A percentile compares a stretch with the other conserved stretches of the same genome.
phyloP scores from a whole-genome alignment of 2,113 vertebrate genomes.

The Crotophaga sulcirostris region DNA sequence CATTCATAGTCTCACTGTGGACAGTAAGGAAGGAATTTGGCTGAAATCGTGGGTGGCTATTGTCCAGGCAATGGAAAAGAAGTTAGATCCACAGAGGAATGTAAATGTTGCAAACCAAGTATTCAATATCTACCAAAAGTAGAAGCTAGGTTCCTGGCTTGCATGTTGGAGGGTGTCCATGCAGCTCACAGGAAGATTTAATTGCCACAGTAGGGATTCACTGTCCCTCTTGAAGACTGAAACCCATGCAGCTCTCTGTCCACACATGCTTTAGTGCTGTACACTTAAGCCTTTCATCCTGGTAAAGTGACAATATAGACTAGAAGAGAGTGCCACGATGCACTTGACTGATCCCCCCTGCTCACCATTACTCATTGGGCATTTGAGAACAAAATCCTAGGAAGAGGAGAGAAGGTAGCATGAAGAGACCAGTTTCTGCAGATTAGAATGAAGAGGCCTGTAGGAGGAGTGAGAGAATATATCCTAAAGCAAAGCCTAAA shows the following conservation, averaged over 20 bases:
- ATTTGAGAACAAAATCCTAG: not conserved
- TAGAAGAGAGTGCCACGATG: not conserved
- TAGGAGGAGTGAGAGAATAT: not conserved
- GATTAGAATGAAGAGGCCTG: not conserved
- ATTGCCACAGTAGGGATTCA: not conserved
- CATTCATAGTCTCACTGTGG: not conserved
- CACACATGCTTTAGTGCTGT: not conserved
- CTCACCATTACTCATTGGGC: accelerated
- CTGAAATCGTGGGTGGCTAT: not conserved
- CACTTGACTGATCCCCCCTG: not conserved
- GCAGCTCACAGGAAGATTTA: not conserved
- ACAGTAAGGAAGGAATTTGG: not conserved
- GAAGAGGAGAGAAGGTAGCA: not conserved
- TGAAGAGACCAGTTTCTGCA: not conserved
- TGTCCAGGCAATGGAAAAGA: not conserved
- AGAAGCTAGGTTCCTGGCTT: not conserved
- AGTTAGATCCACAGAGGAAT: not conserved
- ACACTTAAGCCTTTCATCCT: not conserved
- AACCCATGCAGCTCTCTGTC: not conserved
- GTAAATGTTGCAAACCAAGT: not conserved
- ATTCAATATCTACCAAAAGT: not conserved
- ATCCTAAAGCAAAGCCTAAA: not conserved
- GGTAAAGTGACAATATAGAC: not conserved
- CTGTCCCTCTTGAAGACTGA: not conserved
- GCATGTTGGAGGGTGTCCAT: accelerated